phyloP scores from a whole-genome alignment of 2,888 invertebrate genomes.

The Hetaerina titia region DNA sequence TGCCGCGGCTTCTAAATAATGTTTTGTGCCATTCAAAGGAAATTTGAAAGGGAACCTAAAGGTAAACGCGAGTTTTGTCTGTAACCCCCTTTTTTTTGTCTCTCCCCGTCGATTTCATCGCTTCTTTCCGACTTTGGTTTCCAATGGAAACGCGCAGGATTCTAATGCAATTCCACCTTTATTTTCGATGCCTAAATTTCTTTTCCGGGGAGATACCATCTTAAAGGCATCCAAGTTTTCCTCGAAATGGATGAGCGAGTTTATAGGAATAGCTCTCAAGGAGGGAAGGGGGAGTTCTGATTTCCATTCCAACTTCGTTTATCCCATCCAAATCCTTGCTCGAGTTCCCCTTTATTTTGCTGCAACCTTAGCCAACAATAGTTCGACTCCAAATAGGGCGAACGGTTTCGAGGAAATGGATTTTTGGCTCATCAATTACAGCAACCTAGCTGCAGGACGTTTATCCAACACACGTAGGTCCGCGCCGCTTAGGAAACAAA shows the following conservation, averaged over 20 bases:
- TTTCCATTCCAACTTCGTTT: background rate
- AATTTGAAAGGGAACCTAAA: background rate
- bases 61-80: background rate
- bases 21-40: background rate
- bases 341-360: background rate
- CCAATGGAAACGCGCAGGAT: background rate
- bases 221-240: background rate
- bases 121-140: background rate
- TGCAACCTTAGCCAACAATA: background rate
- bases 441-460: background rate
- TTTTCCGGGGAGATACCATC: background rate
- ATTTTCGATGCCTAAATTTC: background rate
- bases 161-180: background rate
- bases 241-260: background rate
- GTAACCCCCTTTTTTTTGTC: background rate
- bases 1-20: background rate
- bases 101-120: background rate
- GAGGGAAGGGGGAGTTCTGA: background rate
- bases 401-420: background rate
- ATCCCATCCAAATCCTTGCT: background rate
- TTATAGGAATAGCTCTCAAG: background rate
- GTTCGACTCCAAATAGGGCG: background rate
- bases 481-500: no score
- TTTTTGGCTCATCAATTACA: background rate
- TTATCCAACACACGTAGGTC: background rate